Evolutionary conservation across 2,113 vertebrate genomes (phyloP), one percentile per base, ranked within the genome.

Genomic region (Thunnus thynnus): DNA sequence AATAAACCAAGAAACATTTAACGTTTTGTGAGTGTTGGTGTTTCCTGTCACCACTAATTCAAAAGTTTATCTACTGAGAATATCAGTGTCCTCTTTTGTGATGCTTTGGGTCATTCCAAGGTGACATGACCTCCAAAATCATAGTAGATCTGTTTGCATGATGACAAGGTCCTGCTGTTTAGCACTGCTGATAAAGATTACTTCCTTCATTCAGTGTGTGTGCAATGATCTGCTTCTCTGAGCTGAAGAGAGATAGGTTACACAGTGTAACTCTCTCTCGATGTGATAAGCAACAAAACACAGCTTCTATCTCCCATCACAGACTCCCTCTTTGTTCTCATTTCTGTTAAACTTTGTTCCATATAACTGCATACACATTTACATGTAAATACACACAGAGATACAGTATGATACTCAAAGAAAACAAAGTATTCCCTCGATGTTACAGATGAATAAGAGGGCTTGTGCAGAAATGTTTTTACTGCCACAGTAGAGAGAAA

Each of bases 271-370:
- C 32, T 44, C 68, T 48, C 41, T 60, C 54, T 73, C 60, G 51
- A 72, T 72, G 22, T 67, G 56, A 18, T 52, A 25, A 10, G 30
- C 48, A n/a, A 16, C 18, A 60, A 63, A 85, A 82, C 51, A 47
- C 51, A 47, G 44, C 30, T 6, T 65, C 41, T 46, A 44, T 52
- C 48, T 52, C 17, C 67, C 10, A 3, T 78, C 50, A 73, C 72
- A 86, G 30, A 73, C 73, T 75, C 50, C 46, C 22, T 79, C 84
- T 87, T 83, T 88, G 80, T 91, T 84, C 70, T 30, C 3, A 18
- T 36, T 68, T 11, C 57, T 72, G 64, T 58, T 41, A 41, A 74
- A 56, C 61, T 44, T 64, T 18, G 12, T 74, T 69, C 67, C 61
- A 32, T 52, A 65, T 30, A 67, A 60, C 63, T 17, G 44, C 44